Conservation (phyloP, 2,797 vertebrate genomes). For the Chanos chanos region DNA sequence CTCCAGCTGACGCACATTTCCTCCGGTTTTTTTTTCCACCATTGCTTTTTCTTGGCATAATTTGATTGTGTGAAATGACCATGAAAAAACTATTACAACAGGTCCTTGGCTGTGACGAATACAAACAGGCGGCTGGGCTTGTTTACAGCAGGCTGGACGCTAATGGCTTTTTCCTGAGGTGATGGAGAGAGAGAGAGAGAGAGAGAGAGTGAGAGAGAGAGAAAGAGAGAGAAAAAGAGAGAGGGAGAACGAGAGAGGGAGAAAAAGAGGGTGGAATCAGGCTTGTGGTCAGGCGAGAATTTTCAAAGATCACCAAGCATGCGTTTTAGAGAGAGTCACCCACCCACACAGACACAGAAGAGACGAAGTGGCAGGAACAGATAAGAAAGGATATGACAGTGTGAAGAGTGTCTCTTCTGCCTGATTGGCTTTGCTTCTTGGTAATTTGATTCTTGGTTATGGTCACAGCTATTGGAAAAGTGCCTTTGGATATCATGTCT, state of each 20-base stretch:
- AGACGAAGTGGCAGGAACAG: neutral
- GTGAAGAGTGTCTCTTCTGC: neutral
- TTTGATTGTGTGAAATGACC: constrained; percentile 59
- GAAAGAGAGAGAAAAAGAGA: no score
- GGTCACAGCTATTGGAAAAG: neutral
- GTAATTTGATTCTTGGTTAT: neutral
- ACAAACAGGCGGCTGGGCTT: constrained; percentile 46
- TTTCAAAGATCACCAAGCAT: constrained; percentile 14
- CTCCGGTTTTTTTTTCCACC: constrained; percentile 21
- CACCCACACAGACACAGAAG: neutral
- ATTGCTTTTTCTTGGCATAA: constrained; percentile 40
- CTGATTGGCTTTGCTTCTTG: constrained; percentile 5
- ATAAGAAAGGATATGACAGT: neutral
- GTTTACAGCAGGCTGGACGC: constrained; percentile 47
- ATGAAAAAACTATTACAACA: constrained; percentile 55
- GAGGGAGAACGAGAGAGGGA: neutral
- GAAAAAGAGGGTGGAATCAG: neutral
- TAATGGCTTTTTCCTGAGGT: constrained; percentile 45
- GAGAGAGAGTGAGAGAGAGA: constrained; percentile 3
- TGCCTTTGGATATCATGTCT: neutral
- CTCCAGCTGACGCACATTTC: constrained; percentile 23
- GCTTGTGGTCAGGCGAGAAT: constrained; percentile 7
- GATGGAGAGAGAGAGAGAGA: constrained; percentile 20
- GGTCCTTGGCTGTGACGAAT: constrained; percentile 49
- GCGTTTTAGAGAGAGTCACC: neutral